Base-by-base conservation (phyloP, 2,797 vertebrate species). In the Bufotes viridis region DNA sequence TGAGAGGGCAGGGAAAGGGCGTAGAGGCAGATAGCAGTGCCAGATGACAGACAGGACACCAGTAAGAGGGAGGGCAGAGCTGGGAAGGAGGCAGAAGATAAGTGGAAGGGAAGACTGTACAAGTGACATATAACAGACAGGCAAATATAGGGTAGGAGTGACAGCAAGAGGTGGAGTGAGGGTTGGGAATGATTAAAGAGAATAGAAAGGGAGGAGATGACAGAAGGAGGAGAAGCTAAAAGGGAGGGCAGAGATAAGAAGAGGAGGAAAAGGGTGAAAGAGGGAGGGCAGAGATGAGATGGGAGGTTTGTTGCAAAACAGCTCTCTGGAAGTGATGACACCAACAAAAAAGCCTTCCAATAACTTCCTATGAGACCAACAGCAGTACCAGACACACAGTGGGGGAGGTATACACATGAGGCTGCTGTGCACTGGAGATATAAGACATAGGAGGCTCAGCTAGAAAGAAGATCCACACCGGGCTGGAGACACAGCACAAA, bases 241-340 rank as follows among this genome's bases (percentile, higher is more conserved):
- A 75, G 53, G 78, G 79, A 87, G 69, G 70, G 55, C 34, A 82
- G 86, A 74, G 86, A 87, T 74, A 78, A 74, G 76, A 22, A 63
- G 51, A 80, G 82, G 34, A 57, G 42, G 82, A 57, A 78, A 81
- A 55, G 65, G 78, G 67, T 29, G 63, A 29, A 22, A 72, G 72
- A 63, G 86, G 82, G 87, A 88, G 87, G 87, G 82, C 63, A 85
- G 55, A 79, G 53, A 84, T 84, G 81, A 88, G 87, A 84, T 75
- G 79, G 87, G 87, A 84, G 87, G 87, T 74, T 88, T 88, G 87
- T 88, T 88, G 87, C 87, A 84, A 84, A 85, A 81, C 86, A 87
- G 86, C 81, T 87, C 86, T 87, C 58, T 85, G 87, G 87, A 88
- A 88, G 87, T 88, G 87, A 88, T 88, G 87, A 88, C 87, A 88